Evolutionary conservation across 2,888 invertebrate species (phyloP).

Genomic region (Lasius fuliginosus): DNA sequence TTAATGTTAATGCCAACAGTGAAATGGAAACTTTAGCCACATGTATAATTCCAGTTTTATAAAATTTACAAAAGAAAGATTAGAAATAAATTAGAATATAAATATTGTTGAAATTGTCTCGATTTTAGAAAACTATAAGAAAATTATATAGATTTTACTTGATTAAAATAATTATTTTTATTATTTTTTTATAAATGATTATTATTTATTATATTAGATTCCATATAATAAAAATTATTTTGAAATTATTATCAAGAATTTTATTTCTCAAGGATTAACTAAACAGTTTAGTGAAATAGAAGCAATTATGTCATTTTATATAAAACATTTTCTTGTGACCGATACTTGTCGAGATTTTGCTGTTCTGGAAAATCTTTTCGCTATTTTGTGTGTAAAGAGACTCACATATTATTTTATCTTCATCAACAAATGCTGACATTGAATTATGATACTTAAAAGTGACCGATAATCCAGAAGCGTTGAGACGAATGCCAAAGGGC

Average conservation of each 20-base stretch:
- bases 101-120: not conserved
- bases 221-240: not conserved
- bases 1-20: slow-evolving; percentile 5
- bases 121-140: not conserved
- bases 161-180: not conserved
- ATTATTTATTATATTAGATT: not conserved
- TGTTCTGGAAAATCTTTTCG: not conserved
- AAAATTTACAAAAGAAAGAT: not conserved
- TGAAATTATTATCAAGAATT: not conserved
- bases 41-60: not conserved
- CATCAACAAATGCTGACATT: slow-evolving; percentile 44
- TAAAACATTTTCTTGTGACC: not conserved
- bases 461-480: slow-evolving; percentile 68
- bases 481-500: slow-evolving; percentile 70
- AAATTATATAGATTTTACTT: not conserved
- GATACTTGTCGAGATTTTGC: not conserved
- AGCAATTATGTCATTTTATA: not conserved
- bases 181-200: too few relatives aligned
- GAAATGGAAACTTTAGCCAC: slow-evolving; percentile 14
- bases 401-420: slow-evolving; percentile 8
- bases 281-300: not conserved
- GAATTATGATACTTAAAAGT: slow-evolving; percentile 73
- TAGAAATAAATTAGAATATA: not conserved
- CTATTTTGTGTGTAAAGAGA: not conserved
- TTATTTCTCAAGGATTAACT: not conserved